A percentile compares a stretch with the other conserved stretches of the same genome.
Conservation (phyloP, 2,113 vertebrate species). For the Ramphastos sulfuratus region DNA sequence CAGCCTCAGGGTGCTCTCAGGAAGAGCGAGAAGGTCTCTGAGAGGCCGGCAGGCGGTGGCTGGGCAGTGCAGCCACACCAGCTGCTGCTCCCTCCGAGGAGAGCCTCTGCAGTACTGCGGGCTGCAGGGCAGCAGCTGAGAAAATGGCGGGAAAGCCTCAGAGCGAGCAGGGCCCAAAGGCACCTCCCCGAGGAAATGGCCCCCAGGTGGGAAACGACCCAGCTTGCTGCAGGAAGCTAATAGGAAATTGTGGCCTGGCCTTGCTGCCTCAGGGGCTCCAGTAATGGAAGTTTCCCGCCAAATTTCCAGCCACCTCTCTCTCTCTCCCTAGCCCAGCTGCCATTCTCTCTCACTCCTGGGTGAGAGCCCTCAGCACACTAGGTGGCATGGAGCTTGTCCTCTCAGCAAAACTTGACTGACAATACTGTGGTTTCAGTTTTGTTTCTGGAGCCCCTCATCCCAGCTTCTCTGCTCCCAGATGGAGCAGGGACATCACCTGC, state of each 20-base stretch:
- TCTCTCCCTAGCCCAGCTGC: background rate
- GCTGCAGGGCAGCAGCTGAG: accelerated
- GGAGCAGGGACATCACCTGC: no score
- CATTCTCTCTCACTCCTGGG: background rate
- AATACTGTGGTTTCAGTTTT: no score
- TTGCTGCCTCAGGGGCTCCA: accelerated
- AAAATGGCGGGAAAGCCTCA: background rate
- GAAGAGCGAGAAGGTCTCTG: accelerated
- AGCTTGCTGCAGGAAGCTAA: background rate
- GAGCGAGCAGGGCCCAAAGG: accelerated
- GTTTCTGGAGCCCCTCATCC: no score
- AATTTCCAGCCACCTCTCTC: background rate
- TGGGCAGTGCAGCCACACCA: accelerated
- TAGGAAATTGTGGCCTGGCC: accelerated
- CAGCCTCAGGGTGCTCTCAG: accelerated
- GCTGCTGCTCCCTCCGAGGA: background rate
- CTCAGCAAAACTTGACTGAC: no score
- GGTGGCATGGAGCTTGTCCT: background rate
- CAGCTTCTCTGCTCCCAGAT: no score
- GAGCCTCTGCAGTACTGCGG: accelerated
- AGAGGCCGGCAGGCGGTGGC: accelerated
- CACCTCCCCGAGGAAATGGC: accelerated
- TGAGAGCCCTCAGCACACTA: accelerated
- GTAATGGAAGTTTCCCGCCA: accelerated
- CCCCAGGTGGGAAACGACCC: accelerated